Base-by-base conservation (phyloP, 2,113 vertebrate species). In the Sorex araneus region DNA sequence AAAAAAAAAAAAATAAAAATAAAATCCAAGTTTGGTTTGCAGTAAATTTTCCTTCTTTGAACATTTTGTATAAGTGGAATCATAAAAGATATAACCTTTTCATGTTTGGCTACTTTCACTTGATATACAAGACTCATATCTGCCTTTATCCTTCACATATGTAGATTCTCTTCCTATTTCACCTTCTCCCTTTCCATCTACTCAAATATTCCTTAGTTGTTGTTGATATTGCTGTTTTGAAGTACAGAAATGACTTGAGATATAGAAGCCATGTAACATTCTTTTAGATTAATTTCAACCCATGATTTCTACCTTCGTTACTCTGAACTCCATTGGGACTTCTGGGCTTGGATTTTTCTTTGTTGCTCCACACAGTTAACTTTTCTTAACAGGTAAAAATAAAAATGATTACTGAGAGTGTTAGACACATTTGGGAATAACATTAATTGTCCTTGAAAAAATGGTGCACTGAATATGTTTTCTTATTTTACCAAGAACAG, bases 371-470 rank as follows among this genome's bases (percentile, higher is more conserved):
- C n/a, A 70, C 0, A 87, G 57, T 84, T 77, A 45, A 71, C 71
- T 89, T 69, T 88, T 71, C 50, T 88, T 84, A n/a, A 47, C 18
- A 36, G 12, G 15, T 50, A 70, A 89, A 93, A 91, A 78, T 27
- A 27, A 80, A 81, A 92, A 73, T 4, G 32, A 60, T 92, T 88
- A 84, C 32, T 63, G n/a, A 82, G 79, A 94, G 27, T 34, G 11
- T 50, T 71, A 79, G 79, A 86, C 67, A 50, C 28, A 54, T 64
- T 79, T 82, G 79, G 76, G 28, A 91, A 79, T 28, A 90, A 92
- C 92, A 50, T 50, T 50, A 50, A 50, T 50, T 66, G 63, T 89
- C 32, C 63, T 54, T 57, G 25, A 30, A 93, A 89, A 43, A 78
- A 19, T 66, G n/a, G 73, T 86, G 30, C 67, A 54, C 77, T 76